Percentiles rank a stretch among this genome's conserved stretches.
Conservation (phyloP, 2,888 invertebrate species). For the Morpho deidamia region DNA sequence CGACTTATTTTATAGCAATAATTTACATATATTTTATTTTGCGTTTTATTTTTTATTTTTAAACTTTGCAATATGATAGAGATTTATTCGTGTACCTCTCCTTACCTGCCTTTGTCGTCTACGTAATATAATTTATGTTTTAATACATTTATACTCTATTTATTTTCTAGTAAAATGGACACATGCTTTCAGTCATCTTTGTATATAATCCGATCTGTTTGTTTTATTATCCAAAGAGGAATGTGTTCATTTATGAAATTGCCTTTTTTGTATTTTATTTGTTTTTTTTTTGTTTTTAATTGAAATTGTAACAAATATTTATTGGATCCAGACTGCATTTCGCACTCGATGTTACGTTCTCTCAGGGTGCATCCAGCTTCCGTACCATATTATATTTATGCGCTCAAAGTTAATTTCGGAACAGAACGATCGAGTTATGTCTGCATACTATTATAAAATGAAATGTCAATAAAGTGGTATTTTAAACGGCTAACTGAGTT, state of each 20-base stretch:
- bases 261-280: slow-evolving; percentile 45
- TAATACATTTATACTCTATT: slow-evolving; percentile 10
- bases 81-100: slow-evolving; percentile 14
- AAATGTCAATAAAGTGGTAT: slow-evolving; percentile 77
- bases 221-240: slow-evolving; percentile 64
- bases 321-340: slow-evolving; percentile 73
- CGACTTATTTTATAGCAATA: neutral
- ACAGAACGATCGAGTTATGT: slow-evolving; percentile 66
- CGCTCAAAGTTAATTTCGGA: slow-evolving; percentile 63
- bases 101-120: slow-evolving; percentile 15
- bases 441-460: slow-evolving; percentile 71
- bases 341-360: slow-evolving; percentile 39
- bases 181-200: slow-evolving; percentile 33
- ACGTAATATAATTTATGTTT: slow-evolving; percentile 16
- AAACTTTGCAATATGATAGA: slow-evolving; percentile 11
- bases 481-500: slow-evolving; percentile 58
- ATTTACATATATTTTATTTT: neutral
- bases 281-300: slow-evolving; percentile 34
- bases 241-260: slow-evolving; percentile 70
- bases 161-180: slow-evolving; percentile 36
- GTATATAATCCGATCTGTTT: slow-evolving; percentile 54
- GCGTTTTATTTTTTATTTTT: slow-evolving; percentile 1
- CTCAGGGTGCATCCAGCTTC: slow-evolving; percentile 30
- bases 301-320: slow-evolving; percentile 63
- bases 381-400: slow-evolving; percentile 42